These are phyloP conservation scores for Centropristis striata DNA, from an alignment of 2,113 vertebrate genomes.

Conservation along the genomic window DNA sequence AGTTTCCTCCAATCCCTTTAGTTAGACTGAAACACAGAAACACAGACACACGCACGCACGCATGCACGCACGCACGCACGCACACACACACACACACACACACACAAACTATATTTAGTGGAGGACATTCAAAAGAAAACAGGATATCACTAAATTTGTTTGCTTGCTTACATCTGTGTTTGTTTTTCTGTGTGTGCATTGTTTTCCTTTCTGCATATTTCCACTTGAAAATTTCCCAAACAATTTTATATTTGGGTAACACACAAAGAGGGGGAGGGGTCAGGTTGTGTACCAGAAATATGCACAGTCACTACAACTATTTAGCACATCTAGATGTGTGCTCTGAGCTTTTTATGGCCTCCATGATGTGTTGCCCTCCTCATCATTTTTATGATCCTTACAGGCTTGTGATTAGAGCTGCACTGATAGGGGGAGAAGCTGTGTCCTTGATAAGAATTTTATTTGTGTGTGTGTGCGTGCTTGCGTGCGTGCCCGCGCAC, in stretches of 20 bases:
- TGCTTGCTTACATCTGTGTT: conserved; percentile 60
- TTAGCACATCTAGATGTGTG: neutral
- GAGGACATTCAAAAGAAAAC: conserved; percentile 64
- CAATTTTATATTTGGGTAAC: conserved; percentile 1
- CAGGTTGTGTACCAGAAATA: conserved; percentile 9
- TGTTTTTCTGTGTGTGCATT: conserved; percentile 56
- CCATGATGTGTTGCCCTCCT: conserved; percentile 20
- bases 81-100: neutral
- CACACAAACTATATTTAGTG: conserved; percentile 63
- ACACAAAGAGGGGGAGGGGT: neutral
- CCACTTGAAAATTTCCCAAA: conserved; percentile 55
- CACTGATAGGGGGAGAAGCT: conserved; percentile 10
- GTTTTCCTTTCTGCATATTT: conserved; percentile 36
- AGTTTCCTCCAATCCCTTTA: too few relatives aligned
- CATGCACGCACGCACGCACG: conserved; percentile 2
- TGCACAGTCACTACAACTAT: conserved; percentile 10
- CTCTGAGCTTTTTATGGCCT: neutral
- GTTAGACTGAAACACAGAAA: conserved; percentile 64
- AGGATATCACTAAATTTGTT: conserved; percentile 71
- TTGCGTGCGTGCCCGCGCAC: too few relatives aligned
- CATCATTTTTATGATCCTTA: conserved; percentile 13
- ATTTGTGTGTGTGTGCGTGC: too few relatives aligned
- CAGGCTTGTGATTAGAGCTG: conserved; percentile 35
- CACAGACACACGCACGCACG: conserved; percentile 18
- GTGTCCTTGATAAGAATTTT: conserved; percentile 42